Evolutionary conservation across 2,113 vertebrate species (phyloP), one percentile per base, ranked within the genome.

Genomic region (Pipa parva): DNA sequence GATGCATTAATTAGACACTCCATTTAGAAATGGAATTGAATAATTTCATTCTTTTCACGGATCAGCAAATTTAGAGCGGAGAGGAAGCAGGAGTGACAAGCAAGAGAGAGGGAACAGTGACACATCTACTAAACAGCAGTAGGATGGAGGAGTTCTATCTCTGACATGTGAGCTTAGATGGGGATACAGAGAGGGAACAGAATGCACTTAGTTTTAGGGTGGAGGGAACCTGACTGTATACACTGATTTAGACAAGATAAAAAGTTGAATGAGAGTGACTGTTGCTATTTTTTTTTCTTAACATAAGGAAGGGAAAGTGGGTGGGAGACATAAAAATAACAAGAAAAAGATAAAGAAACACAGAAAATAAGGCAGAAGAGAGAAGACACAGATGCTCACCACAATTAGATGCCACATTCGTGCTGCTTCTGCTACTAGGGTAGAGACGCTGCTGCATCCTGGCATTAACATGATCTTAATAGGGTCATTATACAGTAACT

Each of bases 391-490:
- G 21, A 9, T 4, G 17, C 88, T 73, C 77, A 97, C 95, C 92
- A 97, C 95, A 1, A 97, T 97, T 73, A 97, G 93, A 83, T 97
- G 95, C 94, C 93, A 97, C 93, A 97, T 97, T 48, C 95, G 89
- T 4, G 95, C 95, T 0, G 95, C 94, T 68, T 97, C 95, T 0
- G 94, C 95, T 71, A 97, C 95, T 48, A 97, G 75, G 0, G 94
- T 97, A 71, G 95, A 97, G 42, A 97, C 94, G 0, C 92, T 92
- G 73, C 94, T 97, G 77, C 95, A 97, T 60, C 95, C 95, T 0
- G 95, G 94, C 94, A 97, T 91, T 62, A 97, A 89, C 49, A 97
- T 92, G 39, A 97, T 95, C 89, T 97, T 97, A 83, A 97, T 95
- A 59, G 95, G 95, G 78, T 95, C 93, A 0, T 94, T 95, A 87